phyloP scores from a whole-genome alignment of 2,888 invertebrate genomes.

The Adineta ricciae region DNA sequence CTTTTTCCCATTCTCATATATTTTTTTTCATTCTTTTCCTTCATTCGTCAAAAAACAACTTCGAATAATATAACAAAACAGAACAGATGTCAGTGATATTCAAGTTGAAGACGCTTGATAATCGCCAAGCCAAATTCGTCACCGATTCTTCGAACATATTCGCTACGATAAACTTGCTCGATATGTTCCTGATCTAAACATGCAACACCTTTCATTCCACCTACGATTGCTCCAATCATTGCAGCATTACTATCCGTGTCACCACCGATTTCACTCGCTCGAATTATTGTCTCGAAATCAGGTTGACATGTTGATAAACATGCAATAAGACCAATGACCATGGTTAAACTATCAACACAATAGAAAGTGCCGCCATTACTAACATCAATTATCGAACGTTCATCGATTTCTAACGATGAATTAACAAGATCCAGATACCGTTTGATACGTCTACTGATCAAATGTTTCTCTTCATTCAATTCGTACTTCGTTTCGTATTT shows the following conservation, averaged over 20 bases:
- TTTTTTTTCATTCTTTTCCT: not conserved
- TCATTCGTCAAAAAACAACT: not conserved
- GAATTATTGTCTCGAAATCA: not conserved
- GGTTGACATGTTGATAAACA: conserved; percentile 2
- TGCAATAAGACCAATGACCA: not conserved
- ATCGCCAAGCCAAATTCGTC: not conserved
- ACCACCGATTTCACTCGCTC: not conserved
- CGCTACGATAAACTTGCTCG: not conserved
- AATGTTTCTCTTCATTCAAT: not conserved
- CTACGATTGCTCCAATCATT: not conserved
- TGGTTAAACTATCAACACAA: not conserved
- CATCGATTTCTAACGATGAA: not conserved
- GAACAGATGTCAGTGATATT: not conserved
- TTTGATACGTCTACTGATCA: not conserved
- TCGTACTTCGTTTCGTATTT: not conserved
- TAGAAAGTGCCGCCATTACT: not conserved
- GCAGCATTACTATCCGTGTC: not conserved
- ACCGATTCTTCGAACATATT: not conserved
- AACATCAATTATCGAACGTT: not conserved
- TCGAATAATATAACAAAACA: not conserved
- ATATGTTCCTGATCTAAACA: not conserved
- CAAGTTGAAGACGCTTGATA: not conserved
- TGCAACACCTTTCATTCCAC: not conserved
- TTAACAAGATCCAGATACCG: not conserved
- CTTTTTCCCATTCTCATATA: too few relatives aligned